These are phyloP conservation scores for Bradynema listronoti DNA, from an alignment of 1,140 invertebrate genomes.

Conservation along the genomic window DNA sequence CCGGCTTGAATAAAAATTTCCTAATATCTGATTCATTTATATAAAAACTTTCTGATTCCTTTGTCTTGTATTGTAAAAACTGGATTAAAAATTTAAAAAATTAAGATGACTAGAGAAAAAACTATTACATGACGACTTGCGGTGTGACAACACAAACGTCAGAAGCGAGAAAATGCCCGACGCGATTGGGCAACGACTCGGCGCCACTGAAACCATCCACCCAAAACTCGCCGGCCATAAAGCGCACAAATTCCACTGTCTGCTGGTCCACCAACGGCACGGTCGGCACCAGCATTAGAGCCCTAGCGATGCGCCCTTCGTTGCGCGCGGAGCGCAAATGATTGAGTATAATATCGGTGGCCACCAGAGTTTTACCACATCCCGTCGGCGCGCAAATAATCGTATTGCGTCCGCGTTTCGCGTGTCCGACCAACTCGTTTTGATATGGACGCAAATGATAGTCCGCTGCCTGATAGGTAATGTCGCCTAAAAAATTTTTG, in stretches of 20 bases:
- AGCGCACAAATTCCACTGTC: slow-evolving; percentile 16
- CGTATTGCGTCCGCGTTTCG: slow-evolving; percentile 45
- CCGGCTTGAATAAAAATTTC: too few species aligned
- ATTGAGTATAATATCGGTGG: slow-evolving; percentile 44
- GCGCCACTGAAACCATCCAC: slow-evolving; percentile 36
- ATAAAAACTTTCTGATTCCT: slow-evolving; percentile 13
- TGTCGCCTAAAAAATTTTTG: slow-evolving; percentile 6
- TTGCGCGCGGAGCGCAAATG: slow-evolving; percentile 20
- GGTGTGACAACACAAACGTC: slow-evolving; percentile 46
- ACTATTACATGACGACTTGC: slow-evolving; percentile 31
- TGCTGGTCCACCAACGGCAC: slow-evolving; percentile 47
- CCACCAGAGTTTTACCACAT: slow-evolving; percentile 50
- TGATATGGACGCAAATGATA: slow-evolving; percentile 38
- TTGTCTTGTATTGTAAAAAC: not conserved
- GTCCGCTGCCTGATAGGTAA: slow-evolving; percentile 15
- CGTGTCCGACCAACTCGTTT: slow-evolving; percentile 36
- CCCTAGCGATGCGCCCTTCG: slow-evolving; percentile 22
- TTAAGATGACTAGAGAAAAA: too few species aligned
- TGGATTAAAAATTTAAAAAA: too few species aligned
- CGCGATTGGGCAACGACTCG: slow-evolving; percentile 24
- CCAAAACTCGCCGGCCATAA: slow-evolving; percentile 23
- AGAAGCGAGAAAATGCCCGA: slow-evolving; percentile 19
- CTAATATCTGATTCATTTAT: too few species aligned
- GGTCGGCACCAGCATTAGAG: slow-evolving; percentile 45
- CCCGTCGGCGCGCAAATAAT: slow-evolving; percentile 53